Base-by-base conservation (phyloP, 2,797 vertebrate species). In the Adrianichthys oophorus region DNA sequence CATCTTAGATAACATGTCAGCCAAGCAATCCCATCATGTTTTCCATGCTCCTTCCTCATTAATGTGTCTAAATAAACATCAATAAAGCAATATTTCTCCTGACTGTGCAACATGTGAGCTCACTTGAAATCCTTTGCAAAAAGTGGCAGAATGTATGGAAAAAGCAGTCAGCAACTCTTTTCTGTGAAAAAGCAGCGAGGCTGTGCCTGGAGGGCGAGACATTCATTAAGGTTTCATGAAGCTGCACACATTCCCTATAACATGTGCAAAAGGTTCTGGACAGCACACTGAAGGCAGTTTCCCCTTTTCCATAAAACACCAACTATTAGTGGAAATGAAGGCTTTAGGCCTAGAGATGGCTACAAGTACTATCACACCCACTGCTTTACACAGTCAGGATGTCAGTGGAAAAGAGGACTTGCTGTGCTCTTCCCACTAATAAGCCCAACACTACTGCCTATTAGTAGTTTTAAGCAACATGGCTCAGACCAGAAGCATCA, bases 301-400 rank as follows among this genome's bases (percentile, higher is more conserved):
- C 66, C 65, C 65, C 17, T 59, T 48, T 56, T 59, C 80, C 60
- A 82, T 89, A 85, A 91, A 91, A 86, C 72, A 65, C 67, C 42
- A 54, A 74, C 72, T 69, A 73, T 81, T 61, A 79, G 76, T 76
- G 62, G 47, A 72, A 79, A 74, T 73, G 50, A 69, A 80, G 61
- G 76, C 74, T 73, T 68, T 47, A 54, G 63, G 73, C 74, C 71
- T 68, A 76, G 65, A 43, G 54, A 71, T 72, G 66, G 70, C 59
- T 72, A 48, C 65, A 51, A 61, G 69, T 76, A 66, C 51, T 66
- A 65, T 59, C 79, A 80, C 84, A 73, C 86, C 79, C 54, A 73
- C 87, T 85, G 84, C 67, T 89, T 91, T 87, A 90, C 83, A 85
- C 76, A 79, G 77, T 74, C 73, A 69, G 78, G 79, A 84, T 83